phyloP scores from a whole-genome alignment of 1,140 invertebrate species.

The Philotrypesis tridentata region DNA sequence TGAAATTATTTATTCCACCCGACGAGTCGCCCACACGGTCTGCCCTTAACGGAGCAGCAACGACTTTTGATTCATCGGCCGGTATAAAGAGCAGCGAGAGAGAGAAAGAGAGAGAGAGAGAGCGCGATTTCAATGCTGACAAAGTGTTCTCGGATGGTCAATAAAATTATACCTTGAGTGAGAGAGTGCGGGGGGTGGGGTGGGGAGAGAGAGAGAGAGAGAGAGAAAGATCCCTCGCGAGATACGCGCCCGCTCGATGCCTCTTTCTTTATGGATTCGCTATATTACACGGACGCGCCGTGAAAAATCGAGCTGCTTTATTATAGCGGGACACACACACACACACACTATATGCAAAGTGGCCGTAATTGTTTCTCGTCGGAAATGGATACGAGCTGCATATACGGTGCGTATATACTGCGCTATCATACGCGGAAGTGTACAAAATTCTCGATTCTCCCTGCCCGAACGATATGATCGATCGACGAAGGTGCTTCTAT shows the following conservation, averaged over 20 bases:
- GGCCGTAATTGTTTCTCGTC: not conserved
- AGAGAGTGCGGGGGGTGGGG: no score
- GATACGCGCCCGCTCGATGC: not conserved
- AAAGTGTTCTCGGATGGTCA: conserved; percentile 9
- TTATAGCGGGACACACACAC: not conserved
- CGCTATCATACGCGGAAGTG: not conserved
- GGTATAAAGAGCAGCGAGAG: conserved; percentile 19
- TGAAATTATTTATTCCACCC: conserved; percentile 54
- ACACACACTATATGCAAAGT: not conserved
- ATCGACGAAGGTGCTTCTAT: not conserved
- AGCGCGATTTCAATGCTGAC: conserved; percentile 29
- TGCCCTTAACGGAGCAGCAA: conserved; percentile 51
- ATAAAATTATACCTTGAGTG: conserved; percentile 33
- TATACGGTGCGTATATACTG: not conserved
- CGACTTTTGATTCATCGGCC: conserved; percentile 36
- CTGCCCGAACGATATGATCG: not conserved
- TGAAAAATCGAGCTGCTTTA: conserved; percentile 9
- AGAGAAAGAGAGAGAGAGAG: no score
- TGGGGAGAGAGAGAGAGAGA: no score
- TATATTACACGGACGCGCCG: not conserved
- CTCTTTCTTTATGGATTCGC: not conserved
- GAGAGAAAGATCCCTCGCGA: not conserved
- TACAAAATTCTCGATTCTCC: not conserved
- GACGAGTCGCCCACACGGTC: conserved; percentile 44
- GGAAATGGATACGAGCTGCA: not conserved